Evolutionary conservation across 2,888 invertebrate genomes (phyloP), one percentile per base, ranked within the genome.

Genomic region (Tridacna crocea): DNA sequence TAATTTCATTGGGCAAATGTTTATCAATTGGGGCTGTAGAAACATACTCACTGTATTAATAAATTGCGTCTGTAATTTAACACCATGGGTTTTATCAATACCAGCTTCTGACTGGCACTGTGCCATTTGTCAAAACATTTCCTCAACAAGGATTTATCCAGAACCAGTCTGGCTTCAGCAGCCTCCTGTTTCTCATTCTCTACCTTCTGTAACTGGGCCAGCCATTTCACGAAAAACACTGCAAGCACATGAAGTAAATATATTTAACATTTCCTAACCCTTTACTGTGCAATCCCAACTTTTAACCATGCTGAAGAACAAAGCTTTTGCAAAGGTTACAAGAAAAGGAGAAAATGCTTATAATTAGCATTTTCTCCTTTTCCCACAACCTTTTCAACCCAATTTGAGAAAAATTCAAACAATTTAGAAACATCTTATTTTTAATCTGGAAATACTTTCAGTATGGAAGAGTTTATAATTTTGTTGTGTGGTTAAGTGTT

Each of bases 151-250:
- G 89, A 88, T 6, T 27, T 80, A 66, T 91, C 82, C n/a, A 92
- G 80, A 6, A 85, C 79, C 17, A 76, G 72, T n/a, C 89, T 74
- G 19, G 88, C 79, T 36, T 86, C 87, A 12, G 83, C 81, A 11
- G 90, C 91, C 72, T 88, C 88, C 26, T 84, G 86, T 73, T 90
- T 88, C 79, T 91, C 91, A 12, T 79, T 68, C 12, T 89, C 80
- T 19, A 87, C 79, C 73, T 81, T 77, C 12, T 77, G 72, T 61
- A 88, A 84, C 0, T 89, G 84, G 12, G 80, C 76, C 47, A 80
- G 66, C 91, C 92, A 92, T 26, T 79, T 82, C 27, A 80, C 26
- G 78, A 91, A 92, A 83, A 88, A 88, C n/a, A 88, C 92, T 91
- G 82, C 68, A 80, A 82, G 47, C 11, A 55, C 15, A 55, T 24